phyloP scores from a whole-genome alignment of 2,888 invertebrate species.

The Eubasilissa splendida region DNA sequence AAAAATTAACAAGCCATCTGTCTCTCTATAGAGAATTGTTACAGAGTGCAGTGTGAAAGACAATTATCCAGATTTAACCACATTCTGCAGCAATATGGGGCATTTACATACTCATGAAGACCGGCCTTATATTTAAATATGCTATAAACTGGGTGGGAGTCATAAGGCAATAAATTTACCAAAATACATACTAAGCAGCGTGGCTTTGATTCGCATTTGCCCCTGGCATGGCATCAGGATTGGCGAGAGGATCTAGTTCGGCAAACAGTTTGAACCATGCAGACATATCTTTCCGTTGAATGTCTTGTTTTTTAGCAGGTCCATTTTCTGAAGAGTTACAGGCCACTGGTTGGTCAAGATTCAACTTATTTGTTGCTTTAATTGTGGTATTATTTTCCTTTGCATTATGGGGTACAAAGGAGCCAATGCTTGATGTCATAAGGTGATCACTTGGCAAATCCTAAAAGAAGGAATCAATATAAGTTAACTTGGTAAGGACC shows the following conservation, averaged over 20 bases:
- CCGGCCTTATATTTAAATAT: neutral
- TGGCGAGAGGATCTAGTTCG: constrained; percentile 92
- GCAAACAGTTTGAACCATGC: constrained; percentile 94
- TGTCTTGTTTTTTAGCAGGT: constrained; percentile 46
- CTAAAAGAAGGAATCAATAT: constrained; percentile 19
- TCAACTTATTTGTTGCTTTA: constrained; percentile 11
- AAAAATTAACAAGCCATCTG: no score
- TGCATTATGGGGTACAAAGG: constrained; percentile 28
- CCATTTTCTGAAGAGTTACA: constrained; percentile 37
- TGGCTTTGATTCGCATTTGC: constrained; percentile 69
- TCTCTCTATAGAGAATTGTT: no score
- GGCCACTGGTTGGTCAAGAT: constrained; percentile 26
- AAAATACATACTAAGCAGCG: constrained; percentile 65
- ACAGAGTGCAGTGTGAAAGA: no score
- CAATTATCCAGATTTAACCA: no score
- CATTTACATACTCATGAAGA: no score
- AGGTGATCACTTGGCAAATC: constrained; percentile 24
- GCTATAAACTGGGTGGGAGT: constrained; percentile 19
- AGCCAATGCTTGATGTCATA: neutral
- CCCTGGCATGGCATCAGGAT: constrained; percentile 78
- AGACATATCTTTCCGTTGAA: constrained; percentile 68
- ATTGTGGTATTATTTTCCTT: constrained; percentile 2
- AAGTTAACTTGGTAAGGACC: neutral
- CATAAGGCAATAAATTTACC: constrained; percentile 39
- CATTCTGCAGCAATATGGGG: no score